Evolutionary conservation across 2,888 invertebrate species (phyloP).

Genomic region (Herminia tarsipennalis): DNA sequence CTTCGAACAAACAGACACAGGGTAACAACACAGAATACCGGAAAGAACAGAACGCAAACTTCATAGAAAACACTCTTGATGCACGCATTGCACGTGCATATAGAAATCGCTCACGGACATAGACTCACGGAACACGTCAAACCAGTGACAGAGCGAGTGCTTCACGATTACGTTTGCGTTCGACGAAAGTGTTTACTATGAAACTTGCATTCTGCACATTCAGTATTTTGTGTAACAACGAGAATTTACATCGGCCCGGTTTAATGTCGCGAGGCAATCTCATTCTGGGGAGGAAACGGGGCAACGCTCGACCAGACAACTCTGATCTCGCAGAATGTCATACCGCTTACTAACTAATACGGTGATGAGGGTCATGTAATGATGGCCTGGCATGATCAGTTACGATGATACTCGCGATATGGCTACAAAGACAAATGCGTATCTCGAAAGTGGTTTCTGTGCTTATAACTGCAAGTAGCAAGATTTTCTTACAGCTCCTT

Average conservation of each 20-base stretch:
- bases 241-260: conserved; percentile 82
- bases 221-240: conserved; percentile 73
- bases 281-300: conserved; percentile 76
- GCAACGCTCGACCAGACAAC: conserved; percentile 57
- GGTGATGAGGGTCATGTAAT: conserved; percentile 48
- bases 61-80: no score
- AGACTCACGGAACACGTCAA: no score
- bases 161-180: no score
- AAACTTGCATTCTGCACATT: no score
- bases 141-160: no score
- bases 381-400: conserved; percentile 66
- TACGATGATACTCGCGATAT: conserved; percentile 73
- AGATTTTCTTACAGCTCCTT: conserved; percentile 46
- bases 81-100: no score
- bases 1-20: conserved; percentile 69
- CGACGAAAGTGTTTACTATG: no score
- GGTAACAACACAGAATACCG: no score
- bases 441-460: conserved; percentile 60
- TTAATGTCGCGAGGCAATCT: conserved; percentile 83
- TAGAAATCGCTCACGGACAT: no score
- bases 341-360: conserved; percentile 29
- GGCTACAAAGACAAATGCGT: conserved; percentile 77
- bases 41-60: no score
- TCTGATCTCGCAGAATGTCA: conserved; percentile 53
- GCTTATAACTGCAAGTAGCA: conserved; percentile 60